Evolutionary conservation across 2,797 vertebrate species (phyloP).

Genomic region (Mycteria americana): DNA sequence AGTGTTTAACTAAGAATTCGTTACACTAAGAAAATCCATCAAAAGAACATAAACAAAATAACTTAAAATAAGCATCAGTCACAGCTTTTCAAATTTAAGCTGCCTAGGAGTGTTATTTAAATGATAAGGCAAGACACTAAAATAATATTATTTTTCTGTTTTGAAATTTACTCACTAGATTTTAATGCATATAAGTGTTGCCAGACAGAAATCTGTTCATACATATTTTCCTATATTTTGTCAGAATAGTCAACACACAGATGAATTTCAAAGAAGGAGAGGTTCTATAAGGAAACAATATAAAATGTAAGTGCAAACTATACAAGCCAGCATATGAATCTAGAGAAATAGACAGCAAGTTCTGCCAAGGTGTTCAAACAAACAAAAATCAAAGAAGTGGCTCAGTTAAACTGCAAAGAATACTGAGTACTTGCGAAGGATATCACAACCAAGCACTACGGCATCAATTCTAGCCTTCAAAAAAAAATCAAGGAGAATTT

Average conservation of each 20-base stretch:
- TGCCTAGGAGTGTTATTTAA: neutral
- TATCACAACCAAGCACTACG: neutral
- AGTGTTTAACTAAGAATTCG: neutral
- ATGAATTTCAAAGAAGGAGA: neutral
- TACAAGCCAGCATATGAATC: neutral
- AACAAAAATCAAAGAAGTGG: conserved; percentile 27
- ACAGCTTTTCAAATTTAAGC: neutral
- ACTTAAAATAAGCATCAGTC: neutral
- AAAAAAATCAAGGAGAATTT: conserved; percentile 49
- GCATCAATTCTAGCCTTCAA: conserved; percentile 1
- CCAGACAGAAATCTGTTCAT: neutral
- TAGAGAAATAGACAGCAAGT: neutral
- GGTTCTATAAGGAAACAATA: neutral
- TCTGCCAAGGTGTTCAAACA: conserved; percentile 1
- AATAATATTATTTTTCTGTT: neutral
- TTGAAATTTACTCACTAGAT: neutral
- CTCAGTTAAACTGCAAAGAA: conserved; percentile 36
- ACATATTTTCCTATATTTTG: neutral
- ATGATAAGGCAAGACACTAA: neutral
- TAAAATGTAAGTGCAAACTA: neutral
- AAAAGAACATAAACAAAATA: neutral
- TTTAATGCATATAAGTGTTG: neutral
- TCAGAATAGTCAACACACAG: neutral
- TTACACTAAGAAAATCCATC: neutral
- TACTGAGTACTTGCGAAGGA: neutral